These are phyloP conservation scores for Eclectus roratus DNA, from an alignment of 2,113 vertebrate species.

Conservation along the genomic window DNA sequence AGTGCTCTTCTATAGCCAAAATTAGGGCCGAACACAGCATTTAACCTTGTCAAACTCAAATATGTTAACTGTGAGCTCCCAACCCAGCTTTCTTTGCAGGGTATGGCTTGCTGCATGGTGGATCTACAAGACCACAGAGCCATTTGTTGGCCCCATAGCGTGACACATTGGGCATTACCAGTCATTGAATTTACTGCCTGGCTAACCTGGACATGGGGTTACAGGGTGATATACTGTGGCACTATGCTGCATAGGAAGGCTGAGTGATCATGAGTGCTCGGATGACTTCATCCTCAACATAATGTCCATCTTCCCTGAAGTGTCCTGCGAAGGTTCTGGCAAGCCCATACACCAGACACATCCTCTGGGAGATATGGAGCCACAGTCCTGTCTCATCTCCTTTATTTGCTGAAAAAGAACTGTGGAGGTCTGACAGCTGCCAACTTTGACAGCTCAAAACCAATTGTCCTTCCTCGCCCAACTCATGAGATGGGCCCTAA, in stretches of 20 bases:
- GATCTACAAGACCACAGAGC: not conserved
- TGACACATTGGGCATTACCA: accelerated
- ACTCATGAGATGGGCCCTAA: not conserved
- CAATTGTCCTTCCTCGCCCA: not conserved
- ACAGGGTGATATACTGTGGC: not conserved
- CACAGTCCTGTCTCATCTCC: not conserved
- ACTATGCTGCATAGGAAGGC: not conserved
- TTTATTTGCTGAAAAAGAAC: not conserved
- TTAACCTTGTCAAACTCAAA: not conserved
- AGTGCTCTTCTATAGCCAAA: not conserved
- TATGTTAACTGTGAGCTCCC: not conserved
- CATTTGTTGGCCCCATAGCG: not conserved
- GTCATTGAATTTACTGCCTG: not conserved
- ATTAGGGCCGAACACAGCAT: not conserved
- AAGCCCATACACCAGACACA: not conserved
- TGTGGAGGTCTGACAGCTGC: not conserved
- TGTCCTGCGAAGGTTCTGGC: accelerated
- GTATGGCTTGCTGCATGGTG: not conserved
- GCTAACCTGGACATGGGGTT: accelerated
- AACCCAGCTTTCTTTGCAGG: not conserved
- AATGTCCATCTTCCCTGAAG: not conserved
- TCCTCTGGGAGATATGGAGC: not conserved
- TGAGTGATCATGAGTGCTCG: accelerated
- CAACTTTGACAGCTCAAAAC: not conserved
- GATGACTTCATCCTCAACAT: not conserved